Evolutionary conservation across 23 tunicate genomes (phyloP).

Genomic region (Styela plicata): DNA sequence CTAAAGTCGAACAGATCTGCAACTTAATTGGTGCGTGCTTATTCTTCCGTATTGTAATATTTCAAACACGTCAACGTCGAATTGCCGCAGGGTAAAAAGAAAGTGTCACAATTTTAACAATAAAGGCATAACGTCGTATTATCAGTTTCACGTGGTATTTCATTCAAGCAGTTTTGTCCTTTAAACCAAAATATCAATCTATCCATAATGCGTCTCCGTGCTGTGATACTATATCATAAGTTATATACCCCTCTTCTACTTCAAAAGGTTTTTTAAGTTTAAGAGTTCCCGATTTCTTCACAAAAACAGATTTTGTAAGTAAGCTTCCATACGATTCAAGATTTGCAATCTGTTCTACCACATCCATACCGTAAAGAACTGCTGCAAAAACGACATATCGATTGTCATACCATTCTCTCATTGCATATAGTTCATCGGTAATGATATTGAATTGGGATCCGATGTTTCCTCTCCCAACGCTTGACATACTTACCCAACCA

Average conservation of each 20-base stretch:
- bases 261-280: background rate
- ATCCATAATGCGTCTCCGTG: background rate
- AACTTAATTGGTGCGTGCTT: too few relatives aligned
- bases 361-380: constrained; percentile 14
- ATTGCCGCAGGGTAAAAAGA: background rate
- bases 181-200: too few relatives aligned
- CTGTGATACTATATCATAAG: constrained; percentile 3
- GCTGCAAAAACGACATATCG: constrained; percentile 25
- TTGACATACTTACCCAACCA: constrained; percentile 33
- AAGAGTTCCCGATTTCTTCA: constrained; percentile 18
- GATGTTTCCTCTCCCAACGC: background rate
- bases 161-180: too few relatives aligned
- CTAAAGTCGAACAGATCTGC: too few relatives aligned
- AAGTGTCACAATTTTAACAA: too few relatives aligned
- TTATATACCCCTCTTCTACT: constrained; percentile 13
- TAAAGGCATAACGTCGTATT: too few relatives aligned
- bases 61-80: background rate
- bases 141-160: too few relatives aligned
- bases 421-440: constrained; percentile 7
- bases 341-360: constrained; percentile 2
- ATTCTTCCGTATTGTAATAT: too few relatives aligned
- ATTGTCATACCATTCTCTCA: constrained; percentile 31
- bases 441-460: constrained; percentile 8
- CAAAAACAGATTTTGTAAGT: constrained; percentile 13
- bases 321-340: constrained; percentile 5